Conservation (phyloP, 1,140 invertebrate species). For the Brachionus calyciflorus region DNA sequence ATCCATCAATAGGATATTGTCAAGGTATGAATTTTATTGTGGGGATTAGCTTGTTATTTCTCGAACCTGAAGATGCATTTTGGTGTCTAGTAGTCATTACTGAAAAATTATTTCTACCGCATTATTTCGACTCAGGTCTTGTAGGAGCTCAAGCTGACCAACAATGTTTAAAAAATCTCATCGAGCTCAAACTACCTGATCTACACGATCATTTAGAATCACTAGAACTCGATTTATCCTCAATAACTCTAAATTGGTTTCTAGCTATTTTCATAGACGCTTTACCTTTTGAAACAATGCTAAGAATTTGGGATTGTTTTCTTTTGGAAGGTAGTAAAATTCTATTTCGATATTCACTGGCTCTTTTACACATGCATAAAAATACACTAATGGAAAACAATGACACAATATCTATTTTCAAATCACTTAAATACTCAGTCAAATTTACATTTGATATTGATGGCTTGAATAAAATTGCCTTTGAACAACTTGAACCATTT, state of each 20-base stretch:
- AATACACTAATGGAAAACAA: constrained; percentile 58
- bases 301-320: constrained; percentile 63
- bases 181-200: constrained; percentile 60
- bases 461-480: constrained; percentile 62
- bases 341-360: constrained; percentile 59
- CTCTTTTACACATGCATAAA: constrained; percentile 59
- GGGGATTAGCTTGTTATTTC: constrained; percentile 63
- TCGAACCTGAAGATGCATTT: constrained; percentile 64
- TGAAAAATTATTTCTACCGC: constrained; percentile 61
- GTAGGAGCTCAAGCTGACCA: constrained; percentile 64
- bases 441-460: constrained; percentile 63
- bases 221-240: constrained; percentile 63
- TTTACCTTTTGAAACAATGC: constrained; percentile 62
- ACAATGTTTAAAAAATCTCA: constrained; percentile 62
- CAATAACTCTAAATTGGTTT: constrained; percentile 65
- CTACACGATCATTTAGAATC: constrained; percentile 60
- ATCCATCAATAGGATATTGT: constrained; percentile 62
- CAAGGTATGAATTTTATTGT: constrained; percentile 66
- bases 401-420: constrained; percentile 63
- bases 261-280: constrained; percentile 64
- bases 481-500: constrained; percentile 63
- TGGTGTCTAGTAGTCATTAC: constrained; percentile 64
- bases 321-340: constrained; percentile 60
- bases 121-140: constrained; percentile 63
- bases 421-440: constrained; percentile 63